Evolutionary conservation across 2,113 vertebrate genomes (phyloP).

Genomic region (Microtus richardsoni): DNA sequence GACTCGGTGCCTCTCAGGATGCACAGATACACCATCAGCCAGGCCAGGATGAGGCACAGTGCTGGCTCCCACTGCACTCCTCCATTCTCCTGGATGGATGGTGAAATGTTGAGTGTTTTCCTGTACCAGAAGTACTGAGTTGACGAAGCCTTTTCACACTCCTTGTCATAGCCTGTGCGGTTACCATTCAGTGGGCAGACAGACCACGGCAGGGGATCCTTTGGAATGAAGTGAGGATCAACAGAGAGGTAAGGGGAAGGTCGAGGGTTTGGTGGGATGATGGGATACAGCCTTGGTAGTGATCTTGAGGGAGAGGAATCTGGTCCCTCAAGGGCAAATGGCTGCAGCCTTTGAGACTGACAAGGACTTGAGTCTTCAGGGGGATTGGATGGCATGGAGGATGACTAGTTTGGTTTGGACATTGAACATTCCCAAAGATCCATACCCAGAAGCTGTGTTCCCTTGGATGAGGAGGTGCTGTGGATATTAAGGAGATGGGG

Average conservation of each 20-base stretch:
- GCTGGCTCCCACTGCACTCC: slow-evolving; percentile 90
- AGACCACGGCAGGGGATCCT: slow-evolving; percentile 94
- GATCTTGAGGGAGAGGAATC: no score
- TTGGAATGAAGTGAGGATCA: background rate
- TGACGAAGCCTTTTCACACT: slow-evolving; percentile 91
- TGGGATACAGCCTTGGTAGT: fast-evolving
- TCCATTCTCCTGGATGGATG: slow-evolving; percentile 90
- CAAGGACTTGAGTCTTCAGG: background rate
- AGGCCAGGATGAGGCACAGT: slow-evolving; percentile 92
- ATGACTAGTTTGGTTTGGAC: background rate
- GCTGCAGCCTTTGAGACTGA: background rate
- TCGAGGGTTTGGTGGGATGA: fast-evolving
- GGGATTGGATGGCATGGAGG: background rate
- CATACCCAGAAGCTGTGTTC: background rate
- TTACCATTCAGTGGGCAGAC: slow-evolving; percentile 92
- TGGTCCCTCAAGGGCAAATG: background rate
- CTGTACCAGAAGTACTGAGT: slow-evolving; percentile 98
- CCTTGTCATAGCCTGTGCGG: slow-evolving; percentile 88
- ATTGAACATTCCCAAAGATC: background rate
- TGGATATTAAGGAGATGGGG: background rate
- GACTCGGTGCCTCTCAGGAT: slow-evolving; percentile 92
- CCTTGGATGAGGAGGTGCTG: background rate
- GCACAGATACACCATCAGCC: slow-evolving; percentile 93
- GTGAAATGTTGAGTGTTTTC: slow-evolving; percentile 93
- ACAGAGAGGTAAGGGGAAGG: background rate